phyloP scores from a whole-genome alignment of 2,113 vertebrate genomes.

The Agelaius tricolor region DNA sequence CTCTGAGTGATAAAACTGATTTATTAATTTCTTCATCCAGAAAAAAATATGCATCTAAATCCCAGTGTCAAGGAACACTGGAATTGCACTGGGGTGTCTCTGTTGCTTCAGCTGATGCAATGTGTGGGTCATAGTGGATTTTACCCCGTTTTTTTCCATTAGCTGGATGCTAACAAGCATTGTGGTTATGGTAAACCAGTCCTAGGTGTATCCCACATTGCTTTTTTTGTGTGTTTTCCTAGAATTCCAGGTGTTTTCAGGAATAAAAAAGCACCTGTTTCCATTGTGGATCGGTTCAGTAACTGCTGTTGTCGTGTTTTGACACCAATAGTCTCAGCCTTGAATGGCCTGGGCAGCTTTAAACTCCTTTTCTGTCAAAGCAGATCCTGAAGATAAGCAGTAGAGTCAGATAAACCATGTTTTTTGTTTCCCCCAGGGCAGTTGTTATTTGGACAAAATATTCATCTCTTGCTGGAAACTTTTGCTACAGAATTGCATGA shows the following conservation, averaged over 20 bases:
- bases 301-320: background rate
- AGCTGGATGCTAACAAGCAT: background rate
- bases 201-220: background rate
- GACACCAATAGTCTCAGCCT: background rate
- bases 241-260: background rate
- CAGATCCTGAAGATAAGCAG: background rate
- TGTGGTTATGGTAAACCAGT: background rate
- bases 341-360: background rate
- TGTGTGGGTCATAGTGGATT: background rate
- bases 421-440: background rate
- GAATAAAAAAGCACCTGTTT: background rate
- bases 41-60: background rate
- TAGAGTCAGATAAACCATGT: background rate
- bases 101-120: background rate
- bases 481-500: background rate
- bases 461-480: background rate
- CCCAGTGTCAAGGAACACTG: background rate
- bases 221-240: background rate
- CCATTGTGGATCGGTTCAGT: background rate
- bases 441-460: background rate
- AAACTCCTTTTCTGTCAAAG: background rate
- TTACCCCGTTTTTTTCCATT: fast-evolving
- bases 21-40: background rate
- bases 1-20: background rate
- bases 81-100: background rate